Evolutionary conservation across 1,140 invertebrate species (phyloP).

Genomic region (Drosophila nikananu): DNA sequence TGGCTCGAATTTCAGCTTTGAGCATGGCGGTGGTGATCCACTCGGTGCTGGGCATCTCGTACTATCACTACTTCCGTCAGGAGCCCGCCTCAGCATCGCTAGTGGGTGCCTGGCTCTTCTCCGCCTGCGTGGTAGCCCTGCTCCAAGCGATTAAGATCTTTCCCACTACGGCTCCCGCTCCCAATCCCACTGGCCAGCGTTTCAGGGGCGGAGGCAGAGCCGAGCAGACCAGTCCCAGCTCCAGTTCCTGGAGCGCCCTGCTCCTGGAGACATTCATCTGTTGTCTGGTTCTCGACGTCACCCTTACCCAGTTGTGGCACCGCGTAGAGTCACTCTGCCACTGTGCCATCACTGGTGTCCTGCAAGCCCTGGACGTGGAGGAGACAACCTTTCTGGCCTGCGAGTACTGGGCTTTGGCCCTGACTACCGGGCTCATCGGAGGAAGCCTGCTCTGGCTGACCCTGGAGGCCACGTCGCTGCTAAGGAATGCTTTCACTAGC

Average conservation of each 20-base stretch:
- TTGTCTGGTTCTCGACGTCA: slow-evolving; percentile 58
- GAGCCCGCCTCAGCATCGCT: slow-evolving; percentile 43
- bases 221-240: not conserved
- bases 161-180: slow-evolving; percentile 17
- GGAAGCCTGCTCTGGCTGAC: slow-evolving; percentile 64
- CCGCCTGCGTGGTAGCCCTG: slow-evolving; percentile 56
- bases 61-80: slow-evolving; percentile 62
- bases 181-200: not conserved
- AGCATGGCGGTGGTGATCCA: slow-evolving; percentile 58
- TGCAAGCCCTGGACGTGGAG: slow-evolving; percentile 43
- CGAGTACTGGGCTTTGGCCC: slow-evolving; percentile 59
- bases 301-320: slow-evolving; percentile 62
- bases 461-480: slow-evolving; percentile 53
- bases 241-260: slow-evolving; percentile 22
- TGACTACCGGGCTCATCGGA: slow-evolving; percentile 54
- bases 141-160: slow-evolving; percentile 51
- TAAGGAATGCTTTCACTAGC: slow-evolving; percentile 14
- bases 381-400: slow-evolving; percentile 44
- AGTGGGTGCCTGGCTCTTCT: slow-evolving; percentile 63
- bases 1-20: slow-evolving; percentile 54
- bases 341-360: slow-evolving; percentile 59
- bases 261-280: slow-evolving; percentile 52
- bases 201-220: slow-evolving; percentile 7
- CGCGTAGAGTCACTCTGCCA: slow-evolving; percentile 61
- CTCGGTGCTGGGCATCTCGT: slow-evolving; percentile 65